Percentiles rank a stretch among this genome's conserved stretches.
These are phyloP conservation scores for Drosophila nr. perissopoda DNA, from an alignment of 2,888 invertebrate genomes.

Conservation along the genomic window DNA sequence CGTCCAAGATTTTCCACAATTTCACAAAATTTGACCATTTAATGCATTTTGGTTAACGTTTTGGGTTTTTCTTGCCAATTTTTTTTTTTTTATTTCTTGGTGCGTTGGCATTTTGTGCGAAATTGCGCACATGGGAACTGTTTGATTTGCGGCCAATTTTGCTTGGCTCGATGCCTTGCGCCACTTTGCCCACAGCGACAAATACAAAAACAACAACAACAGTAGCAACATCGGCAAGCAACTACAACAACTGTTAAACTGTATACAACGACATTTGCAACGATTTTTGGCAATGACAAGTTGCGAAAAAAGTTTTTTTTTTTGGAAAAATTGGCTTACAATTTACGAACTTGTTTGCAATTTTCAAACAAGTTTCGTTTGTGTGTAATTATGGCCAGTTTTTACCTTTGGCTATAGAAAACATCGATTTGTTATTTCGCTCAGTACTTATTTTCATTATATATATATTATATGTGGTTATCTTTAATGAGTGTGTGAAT, in stretches of 20 bases:
- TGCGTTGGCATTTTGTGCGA: conserved; percentile 65
- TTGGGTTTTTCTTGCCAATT: conserved; percentile 39
- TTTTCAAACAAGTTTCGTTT: conserved; percentile 61
- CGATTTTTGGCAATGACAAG: conserved; percentile 78
- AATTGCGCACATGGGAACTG: conserved; percentile 81
- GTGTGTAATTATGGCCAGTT: conserved; percentile 39
- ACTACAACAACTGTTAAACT: conserved; percentile 52
- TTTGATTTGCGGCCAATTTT: conserved; percentile 76
- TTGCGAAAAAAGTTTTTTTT: conserved; percentile 50
- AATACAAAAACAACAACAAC: conserved; percentile 26
- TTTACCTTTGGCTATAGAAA: conserved; percentile 31
- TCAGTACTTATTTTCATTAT: conserved; percentile 3
- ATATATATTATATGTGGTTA: not conserved
- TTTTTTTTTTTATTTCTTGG: conserved; percentile 21
- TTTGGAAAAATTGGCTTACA: conserved; percentile 67
- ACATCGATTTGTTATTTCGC: conserved; percentile 14
- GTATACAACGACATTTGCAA: conserved; percentile 71
- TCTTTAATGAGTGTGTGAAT: conserved; percentile 30
- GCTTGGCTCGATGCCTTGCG: conserved; percentile 68
- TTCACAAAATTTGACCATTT: conserved; percentile 54
- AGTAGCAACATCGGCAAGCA: not conserved
- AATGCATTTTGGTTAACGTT: conserved; percentile 41
- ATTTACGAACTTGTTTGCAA: conserved; percentile 70
- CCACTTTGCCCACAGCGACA: conserved; percentile 47
- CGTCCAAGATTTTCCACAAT: conserved; percentile 41